Evolutionary conservation across 2,797 vertebrate genomes (phyloP).

Genomic region (Bryconaethiops microstoma): DNA sequence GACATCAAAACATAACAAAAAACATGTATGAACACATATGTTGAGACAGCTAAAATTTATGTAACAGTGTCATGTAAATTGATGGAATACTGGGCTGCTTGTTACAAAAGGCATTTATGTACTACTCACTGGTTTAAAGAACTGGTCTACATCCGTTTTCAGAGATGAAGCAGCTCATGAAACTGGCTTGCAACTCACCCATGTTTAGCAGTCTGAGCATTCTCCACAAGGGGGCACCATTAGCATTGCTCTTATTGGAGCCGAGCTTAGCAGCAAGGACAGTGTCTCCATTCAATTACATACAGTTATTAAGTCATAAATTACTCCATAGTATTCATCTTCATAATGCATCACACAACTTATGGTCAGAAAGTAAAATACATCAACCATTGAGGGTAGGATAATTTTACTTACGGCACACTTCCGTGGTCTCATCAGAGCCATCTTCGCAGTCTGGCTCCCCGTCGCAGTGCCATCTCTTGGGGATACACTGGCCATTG

Average conservation of each 20-base stretch:
- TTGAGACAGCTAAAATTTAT: too few species aligned
- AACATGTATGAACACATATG: too few species aligned
- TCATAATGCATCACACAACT: too few species aligned
- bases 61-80: too few species aligned
- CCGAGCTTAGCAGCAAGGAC: background rate
- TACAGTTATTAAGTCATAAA: too few species aligned
- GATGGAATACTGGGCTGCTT: too few species aligned
- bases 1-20: too few species aligned
- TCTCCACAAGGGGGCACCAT: background rate
- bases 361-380: background rate
- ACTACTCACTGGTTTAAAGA: background rate
- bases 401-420: conserved; percentile 89
- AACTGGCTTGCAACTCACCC: background rate
- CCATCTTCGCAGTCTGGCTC: conserved; percentile 95
- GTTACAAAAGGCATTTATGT: too few species aligned
- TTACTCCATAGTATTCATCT: too few species aligned
- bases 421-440: conserved; percentile 88
- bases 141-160: background rate
- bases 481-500: conserved; percentile 94
- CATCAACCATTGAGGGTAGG: background rate
- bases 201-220: background rate
- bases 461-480: conserved; percentile 95
- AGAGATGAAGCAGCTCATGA: background rate
- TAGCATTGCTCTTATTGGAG: background rate
- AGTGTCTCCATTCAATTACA: background rate